Evolutionary conservation across 1,140 invertebrate species (phyloP).

Genomic region (Orussus abietinus): DNA sequence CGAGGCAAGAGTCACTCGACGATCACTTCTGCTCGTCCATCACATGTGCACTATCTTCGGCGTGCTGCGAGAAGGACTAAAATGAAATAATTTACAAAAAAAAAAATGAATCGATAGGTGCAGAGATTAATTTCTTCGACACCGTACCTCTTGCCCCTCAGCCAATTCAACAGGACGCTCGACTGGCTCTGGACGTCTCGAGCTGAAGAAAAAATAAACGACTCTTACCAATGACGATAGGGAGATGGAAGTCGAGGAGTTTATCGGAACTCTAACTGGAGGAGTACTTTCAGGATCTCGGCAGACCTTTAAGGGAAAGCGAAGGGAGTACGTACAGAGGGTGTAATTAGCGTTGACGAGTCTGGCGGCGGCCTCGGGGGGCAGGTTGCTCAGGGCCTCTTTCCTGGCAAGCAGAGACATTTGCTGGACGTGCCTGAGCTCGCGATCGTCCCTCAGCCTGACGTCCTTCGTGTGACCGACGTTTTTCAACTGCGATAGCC

Average conservation of each 20-base stretch:
- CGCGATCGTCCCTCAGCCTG: constrained; percentile 68
- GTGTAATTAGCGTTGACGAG: constrained; percentile 69
- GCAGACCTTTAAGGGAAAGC: too few species aligned
- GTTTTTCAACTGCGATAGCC: constrained; percentile 69
- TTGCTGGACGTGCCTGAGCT: constrained; percentile 66
- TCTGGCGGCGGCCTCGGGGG: constrained; percentile 63
- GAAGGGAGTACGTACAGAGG: constrained; percentile 58
- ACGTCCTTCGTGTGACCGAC: constrained; percentile 71
- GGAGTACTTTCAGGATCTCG: too few species aligned
- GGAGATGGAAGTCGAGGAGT: too few species aligned
- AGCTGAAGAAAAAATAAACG: constrained; percentile 56
- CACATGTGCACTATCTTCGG: constrained; percentile 53
- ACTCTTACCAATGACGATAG: too few species aligned
- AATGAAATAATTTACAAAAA: constrained; percentile 13
- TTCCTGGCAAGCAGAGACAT: constrained; percentile 66
- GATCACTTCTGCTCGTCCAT: constrained; percentile 28
- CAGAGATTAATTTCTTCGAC: constrained; percentile 1
- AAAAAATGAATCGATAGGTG: background rate
- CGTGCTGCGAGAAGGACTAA: constrained; percentile 41
- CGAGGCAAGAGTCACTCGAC: too few species aligned
- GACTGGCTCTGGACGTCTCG: constrained; percentile 72
- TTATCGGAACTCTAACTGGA: too few species aligned
- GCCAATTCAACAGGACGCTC: constrained; percentile 72
- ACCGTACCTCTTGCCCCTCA: constrained; percentile 62
- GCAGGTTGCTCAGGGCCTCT: constrained; percentile 63